phyloP scores from a whole-genome alignment of 2,113 vertebrate genomes.

The Cygnus atratus region DNA sequence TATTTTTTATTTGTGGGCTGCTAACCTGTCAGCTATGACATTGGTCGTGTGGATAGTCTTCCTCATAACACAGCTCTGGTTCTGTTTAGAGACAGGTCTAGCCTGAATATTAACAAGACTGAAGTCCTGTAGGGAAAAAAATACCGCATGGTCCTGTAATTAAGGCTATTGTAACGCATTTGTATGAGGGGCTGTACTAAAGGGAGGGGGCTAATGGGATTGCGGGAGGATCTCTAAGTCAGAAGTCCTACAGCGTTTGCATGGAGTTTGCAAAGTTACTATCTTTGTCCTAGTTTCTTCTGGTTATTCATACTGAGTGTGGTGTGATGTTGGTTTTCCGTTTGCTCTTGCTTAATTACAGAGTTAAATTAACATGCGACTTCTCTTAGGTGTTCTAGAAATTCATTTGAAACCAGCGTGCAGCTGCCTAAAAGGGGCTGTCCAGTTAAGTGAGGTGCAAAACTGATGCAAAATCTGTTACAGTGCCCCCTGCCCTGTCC shows the following conservation, averaged over 20 bases:
- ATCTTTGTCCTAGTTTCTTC: background rate
- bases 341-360: conserved; percentile 16
- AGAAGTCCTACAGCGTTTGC: background rate
- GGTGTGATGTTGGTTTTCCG: background rate
- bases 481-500: background rate
- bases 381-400: background rate
- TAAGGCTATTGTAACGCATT: background rate
- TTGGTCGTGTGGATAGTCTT: background rate
- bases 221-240: background rate
- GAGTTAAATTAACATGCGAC: background rate
- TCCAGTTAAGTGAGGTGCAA: background rate
- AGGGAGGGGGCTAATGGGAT: background rate
- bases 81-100: background rate
- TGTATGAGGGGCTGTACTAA: too few relatives aligned
- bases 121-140: background rate
- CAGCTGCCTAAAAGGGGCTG: background rate
- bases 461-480: background rate
- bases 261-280: background rate
- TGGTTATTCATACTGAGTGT: background rate
- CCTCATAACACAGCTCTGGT: background rate
- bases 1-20: background rate
- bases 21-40: background rate
- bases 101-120: background rate
- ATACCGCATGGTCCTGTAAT: background rate
- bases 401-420: background rate